phyloP scores from a whole-genome alignment of 1,140 invertebrate species.

The Eueides isabella region DNA sequence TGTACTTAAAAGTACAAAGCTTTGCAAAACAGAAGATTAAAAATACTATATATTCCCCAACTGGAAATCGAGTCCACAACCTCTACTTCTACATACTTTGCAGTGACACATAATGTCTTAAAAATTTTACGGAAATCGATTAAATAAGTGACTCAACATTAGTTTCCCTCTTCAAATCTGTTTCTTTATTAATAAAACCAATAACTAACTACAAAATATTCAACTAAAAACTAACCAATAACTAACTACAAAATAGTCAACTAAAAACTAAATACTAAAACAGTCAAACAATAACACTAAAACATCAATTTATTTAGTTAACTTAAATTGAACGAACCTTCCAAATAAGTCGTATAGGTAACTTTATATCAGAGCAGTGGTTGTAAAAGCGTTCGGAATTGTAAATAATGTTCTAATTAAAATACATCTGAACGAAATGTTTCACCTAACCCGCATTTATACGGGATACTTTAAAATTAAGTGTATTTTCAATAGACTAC shows the following conservation, averaged over 20 bases:
- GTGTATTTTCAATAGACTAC: neutral
- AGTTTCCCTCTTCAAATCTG: no score
- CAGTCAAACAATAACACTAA: neutral
- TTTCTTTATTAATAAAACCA: no score
- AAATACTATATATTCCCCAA: no score
- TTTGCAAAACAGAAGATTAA: no score
- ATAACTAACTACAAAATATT: no score
- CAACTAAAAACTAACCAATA: no score
- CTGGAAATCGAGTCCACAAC: no score
- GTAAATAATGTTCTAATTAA: conserved; percentile 9
- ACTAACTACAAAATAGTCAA: neutral
- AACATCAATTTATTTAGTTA: neutral
- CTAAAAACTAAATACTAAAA: neutral
- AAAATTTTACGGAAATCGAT: no score
- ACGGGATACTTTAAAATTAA: neutral
- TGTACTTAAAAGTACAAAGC: no score
- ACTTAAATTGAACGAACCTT: neutral
- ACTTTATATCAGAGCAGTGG: neutral
- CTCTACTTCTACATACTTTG: no score
- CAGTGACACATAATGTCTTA: no score
- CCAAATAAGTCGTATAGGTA: neutral
- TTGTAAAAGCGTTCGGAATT: conserved; percentile 1
- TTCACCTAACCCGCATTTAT: neutral
- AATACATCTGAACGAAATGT: neutral
- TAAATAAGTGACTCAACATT: no score